Evolutionary conservation across 2,888 invertebrate species (phyloP).

Genomic region (Bhutanitis thaidina): DNA sequence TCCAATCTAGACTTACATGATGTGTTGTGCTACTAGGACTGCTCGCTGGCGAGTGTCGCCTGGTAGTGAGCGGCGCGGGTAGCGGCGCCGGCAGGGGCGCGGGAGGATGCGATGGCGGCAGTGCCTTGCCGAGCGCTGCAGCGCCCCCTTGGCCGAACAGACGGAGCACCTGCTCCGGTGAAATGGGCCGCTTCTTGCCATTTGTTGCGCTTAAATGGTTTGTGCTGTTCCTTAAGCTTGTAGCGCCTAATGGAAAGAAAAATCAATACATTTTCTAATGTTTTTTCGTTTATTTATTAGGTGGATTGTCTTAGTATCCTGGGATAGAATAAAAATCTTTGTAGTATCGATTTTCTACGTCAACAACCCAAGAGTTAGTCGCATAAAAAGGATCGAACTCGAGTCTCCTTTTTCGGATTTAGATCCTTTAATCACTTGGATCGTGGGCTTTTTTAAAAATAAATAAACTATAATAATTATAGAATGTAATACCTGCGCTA

Average conservation of each 20-base stretch:
- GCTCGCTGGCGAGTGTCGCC: slow-evolving; percentile 84
- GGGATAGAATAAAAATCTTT: too few species aligned
- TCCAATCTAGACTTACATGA: slow-evolving; percentile 70
- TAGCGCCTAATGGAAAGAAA: slow-evolving; percentile 42
- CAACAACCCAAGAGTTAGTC: too few species aligned
- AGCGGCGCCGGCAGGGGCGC: slow-evolving; percentile 73
- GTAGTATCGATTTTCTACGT: too few species aligned
- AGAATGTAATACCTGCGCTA: slow-evolving; percentile 49
- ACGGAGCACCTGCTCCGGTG: slow-evolving; percentile 90
- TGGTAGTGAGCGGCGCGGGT: slow-evolving; percentile 72
- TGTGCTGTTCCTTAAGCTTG: slow-evolving; percentile 66
- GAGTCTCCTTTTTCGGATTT: too few species aligned
- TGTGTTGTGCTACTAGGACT: slow-evolving; percentile 90
- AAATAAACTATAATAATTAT: neutral
- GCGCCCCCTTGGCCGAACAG: slow-evolving; percentile 80
- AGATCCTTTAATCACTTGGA: too few species aligned
- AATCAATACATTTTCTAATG: too few species aligned
- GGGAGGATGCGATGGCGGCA: slow-evolving; percentile 67
- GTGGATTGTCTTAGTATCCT: neutral
- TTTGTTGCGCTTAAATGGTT: slow-evolving; percentile 80
- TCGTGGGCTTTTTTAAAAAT: too few species aligned
- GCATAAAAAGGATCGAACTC: too few species aligned
- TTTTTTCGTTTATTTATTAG: too few species aligned
- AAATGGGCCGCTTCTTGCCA: slow-evolving; percentile 88
- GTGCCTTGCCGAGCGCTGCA: slow-evolving; percentile 68